Evolutionary conservation across 2,113 vertebrate genomes (phyloP), one percentile per base, ranked within the genome.

Genomic region (Sclerurus mexicanus): DNA sequence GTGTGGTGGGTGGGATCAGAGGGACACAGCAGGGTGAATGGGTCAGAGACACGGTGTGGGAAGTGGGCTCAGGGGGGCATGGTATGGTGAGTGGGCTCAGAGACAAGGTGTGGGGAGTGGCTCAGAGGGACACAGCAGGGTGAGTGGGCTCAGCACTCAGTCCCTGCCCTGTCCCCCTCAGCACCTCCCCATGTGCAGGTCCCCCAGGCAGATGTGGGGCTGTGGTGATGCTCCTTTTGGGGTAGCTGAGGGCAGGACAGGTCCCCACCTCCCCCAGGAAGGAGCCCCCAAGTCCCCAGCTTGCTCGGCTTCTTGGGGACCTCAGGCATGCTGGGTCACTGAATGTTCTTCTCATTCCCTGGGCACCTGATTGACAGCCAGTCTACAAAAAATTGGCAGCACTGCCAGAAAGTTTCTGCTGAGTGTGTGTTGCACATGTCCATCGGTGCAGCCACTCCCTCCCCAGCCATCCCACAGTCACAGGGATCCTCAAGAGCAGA

Each of bases 301-400:
- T 37, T 3, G 5, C 28, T 30, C 3, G 0, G 9, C 37, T 40
- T 37, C 19, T 3, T 4, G 64, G 24, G n/a, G 22, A 10, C 11
- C 35, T 37, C 1, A 0, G 44, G 10, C 1, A 7, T 0, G 4
- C 33, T 59, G 58, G 20, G 20, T 46, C 5, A 0, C 18, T 58
- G n/a, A 15, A 4, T 3, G 8, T 7, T 19, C 27, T 2, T 14
- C 9, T 68, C 13, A 12, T 14, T 63, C 8, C 0, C 35, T 58
- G 46, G 40, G 79, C n/a, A 14, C 47, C 31, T 63, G 47, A 19
- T 4, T 17, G 47, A 46, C 16, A 56, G 59, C 19, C 19, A 3
- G 21, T 64, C 49, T 28, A 8, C 6, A 9, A 40, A 42, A 42
- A 47, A 56, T 2, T 30, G 49, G 30, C 23, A 31, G 42, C 40